Evolutionary conservation across 1,140 invertebrate genomes (phyloP).

Genomic region (Eciton burchellii): DNA sequence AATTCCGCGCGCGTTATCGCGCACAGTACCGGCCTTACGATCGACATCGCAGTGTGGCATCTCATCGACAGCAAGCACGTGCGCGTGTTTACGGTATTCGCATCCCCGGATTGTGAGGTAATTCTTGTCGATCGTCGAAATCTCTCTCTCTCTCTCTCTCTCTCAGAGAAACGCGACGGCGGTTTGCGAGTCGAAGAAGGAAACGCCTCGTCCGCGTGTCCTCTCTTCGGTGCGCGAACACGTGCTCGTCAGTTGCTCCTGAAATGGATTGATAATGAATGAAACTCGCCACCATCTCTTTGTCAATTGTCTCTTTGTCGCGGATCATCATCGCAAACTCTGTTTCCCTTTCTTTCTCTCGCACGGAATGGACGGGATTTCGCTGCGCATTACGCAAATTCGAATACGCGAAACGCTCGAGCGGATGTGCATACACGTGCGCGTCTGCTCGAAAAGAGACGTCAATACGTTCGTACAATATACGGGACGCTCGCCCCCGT

Average conservation of each 20-base stretch:
- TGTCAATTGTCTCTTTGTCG: not conserved
- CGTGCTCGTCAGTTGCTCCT: not conserved
- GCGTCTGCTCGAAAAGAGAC: not conserved
- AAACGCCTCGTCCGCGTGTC: too few species aligned
- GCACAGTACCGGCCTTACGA: too few species aligned
- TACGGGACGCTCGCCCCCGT: not conserved
- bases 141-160: too few species aligned
- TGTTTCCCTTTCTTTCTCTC: not conserved
- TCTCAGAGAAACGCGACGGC: too few species aligned
- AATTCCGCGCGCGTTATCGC: slow-evolving; percentile 46
- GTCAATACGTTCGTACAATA: not conserved
- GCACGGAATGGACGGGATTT: not conserved
- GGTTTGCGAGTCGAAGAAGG: too few species aligned
- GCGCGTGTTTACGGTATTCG: too few species aligned
- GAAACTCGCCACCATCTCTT: not conserved
- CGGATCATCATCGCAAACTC: not conserved
- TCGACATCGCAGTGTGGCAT: not conserved
- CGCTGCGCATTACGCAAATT: not conserved
- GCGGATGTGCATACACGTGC: not conserved
- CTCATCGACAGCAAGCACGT: too few species aligned
- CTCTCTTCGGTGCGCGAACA: not conserved
- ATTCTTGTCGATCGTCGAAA: too few species aligned
- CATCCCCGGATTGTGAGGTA: too few species aligned
- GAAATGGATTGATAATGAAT: slow-evolving; percentile 6
- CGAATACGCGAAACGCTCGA: not conserved